Conservation (phyloP, 1,140 invertebrate genomes). For the Eumeta japonica region DNA sequence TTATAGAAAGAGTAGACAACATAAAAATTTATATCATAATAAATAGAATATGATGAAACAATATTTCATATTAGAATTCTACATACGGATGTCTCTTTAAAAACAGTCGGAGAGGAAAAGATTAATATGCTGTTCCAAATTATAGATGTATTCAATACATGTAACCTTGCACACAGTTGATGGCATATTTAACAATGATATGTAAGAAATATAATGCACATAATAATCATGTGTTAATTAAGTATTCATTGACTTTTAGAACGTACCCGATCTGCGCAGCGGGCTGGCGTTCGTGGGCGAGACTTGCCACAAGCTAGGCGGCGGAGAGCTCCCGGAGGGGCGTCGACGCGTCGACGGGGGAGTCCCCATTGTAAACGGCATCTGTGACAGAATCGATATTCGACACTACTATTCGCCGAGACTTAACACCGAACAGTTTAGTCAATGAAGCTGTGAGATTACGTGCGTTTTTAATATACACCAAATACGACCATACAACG, state of each 20-base stretch:
- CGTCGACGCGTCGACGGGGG: slow-evolving; percentile 72
- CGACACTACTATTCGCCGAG: too few species aligned
- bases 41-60: too few species aligned
- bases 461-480: background rate
- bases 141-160: background rate
- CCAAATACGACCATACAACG: background rate
- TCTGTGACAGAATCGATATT: slow-evolving; percentile 54
- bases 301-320: slow-evolving; percentile 78
- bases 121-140: too few species aligned
- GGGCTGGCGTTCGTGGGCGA: slow-evolving; percentile 69
- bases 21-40: too few species aligned
- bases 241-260: background rate
- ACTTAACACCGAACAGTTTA: too few species aligned
- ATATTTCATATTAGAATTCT: too few species aligned
- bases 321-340: slow-evolving; percentile 69
- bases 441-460: too few species aligned
- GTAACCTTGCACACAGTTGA: background rate
- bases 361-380: slow-evolving; percentile 89
- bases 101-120: too few species aligned
- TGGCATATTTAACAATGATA: background rate
- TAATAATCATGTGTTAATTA: too few species aligned
- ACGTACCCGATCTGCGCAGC: slow-evolving; percentile 66
- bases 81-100: too few species aligned
- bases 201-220: too few species aligned
- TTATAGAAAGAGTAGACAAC: too few species aligned